Base-by-base conservation (phyloP, 2,113 vertebrate genomes). In the Pachyramphus minor region DNA sequence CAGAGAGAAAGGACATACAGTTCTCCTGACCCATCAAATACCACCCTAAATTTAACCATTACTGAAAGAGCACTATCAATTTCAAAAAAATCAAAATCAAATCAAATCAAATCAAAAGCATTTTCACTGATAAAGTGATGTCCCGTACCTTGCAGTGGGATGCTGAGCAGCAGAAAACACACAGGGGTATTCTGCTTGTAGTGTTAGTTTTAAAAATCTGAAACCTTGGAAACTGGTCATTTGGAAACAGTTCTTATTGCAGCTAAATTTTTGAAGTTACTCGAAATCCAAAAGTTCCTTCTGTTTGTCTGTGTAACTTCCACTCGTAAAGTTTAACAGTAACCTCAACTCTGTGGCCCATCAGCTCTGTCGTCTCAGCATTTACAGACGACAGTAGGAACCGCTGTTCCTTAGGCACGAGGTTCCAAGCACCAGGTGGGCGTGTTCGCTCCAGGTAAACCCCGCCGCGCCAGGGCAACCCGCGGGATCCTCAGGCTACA, bases 141-240 rank as follows among this genome's bases (percentile, higher is more conserved):
- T 1, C 56, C 25, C 12, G 31, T 0, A 41, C 24, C 37, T 41
- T 42, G 1, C 0, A 18, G 2, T 3, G 68, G 17, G 50, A 31
- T 20, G 47, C 55, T 9, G 47, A 66, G 12, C 24, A 72, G 62
- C 49, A 20, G 24, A 5, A 27, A 39, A 28, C 18, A 11, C 15
- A 0, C 4, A 3, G 4, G 12, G 2, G 19, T 15, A 3, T 0
- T n/a, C 44, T 8, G 7, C 4, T 22, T 63, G 41, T 0, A 3
- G 14, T 5, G 53, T 37, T 72, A 45, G 58, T 33, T 35, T 39
- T 27, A 24, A 60, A 79, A 28, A 16, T 6, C 2, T 2, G 5
- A 20, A 20, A 8, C 11, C 50, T 16, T 52, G 5, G 11, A 52
- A 52, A 27, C 50, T 30, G 53, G 33, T 14, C n/a, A n/a, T n/a